phyloP scores from a whole-genome alignment of 2,797 vertebrate genomes.

The Argyrosomus regius region DNA sequence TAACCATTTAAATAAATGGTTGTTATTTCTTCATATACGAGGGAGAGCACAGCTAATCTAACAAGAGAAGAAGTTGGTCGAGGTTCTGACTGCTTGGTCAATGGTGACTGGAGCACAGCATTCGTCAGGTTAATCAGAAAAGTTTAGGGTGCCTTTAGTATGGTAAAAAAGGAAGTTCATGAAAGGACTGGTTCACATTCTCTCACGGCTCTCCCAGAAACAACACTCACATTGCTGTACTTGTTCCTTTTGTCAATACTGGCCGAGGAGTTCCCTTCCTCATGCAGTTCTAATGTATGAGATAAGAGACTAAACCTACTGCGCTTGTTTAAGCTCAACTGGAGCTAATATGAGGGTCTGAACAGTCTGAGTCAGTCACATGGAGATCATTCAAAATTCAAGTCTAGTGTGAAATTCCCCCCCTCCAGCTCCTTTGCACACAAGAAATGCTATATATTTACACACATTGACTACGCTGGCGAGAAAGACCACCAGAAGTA shows the following conservation, averaged over 20 bases:
- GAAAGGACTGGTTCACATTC: neutral
- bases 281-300: neutral
- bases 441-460: neutral
- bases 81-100: too few relatives aligned
- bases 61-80: too few relatives aligned
- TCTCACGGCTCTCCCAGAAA: neutral
- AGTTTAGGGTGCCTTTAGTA: too few relatives aligned
- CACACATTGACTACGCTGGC: neutral
- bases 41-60: too few relatives aligned
- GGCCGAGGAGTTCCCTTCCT: neutral
- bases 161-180: neutral
- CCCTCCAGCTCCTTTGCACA: neutral
- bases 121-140: neutral
- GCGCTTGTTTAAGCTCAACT: neutral
- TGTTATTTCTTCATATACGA: too few relatives aligned
- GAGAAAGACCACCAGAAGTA: too few relatives aligned
- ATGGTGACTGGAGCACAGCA: too few relatives aligned
- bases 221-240: neutral
- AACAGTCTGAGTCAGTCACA: neutral
- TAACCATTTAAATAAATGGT: too few relatives aligned
- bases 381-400: neutral
- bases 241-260: neutral
- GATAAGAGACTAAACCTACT: neutral
- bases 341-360: neutral
- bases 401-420: neutral